Evolutionary conservation across 2,797 vertebrate genomes (phyloP), one percentile per base, ranked within the genome.

Genomic region (Pachyuromys duprasi): DNA sequence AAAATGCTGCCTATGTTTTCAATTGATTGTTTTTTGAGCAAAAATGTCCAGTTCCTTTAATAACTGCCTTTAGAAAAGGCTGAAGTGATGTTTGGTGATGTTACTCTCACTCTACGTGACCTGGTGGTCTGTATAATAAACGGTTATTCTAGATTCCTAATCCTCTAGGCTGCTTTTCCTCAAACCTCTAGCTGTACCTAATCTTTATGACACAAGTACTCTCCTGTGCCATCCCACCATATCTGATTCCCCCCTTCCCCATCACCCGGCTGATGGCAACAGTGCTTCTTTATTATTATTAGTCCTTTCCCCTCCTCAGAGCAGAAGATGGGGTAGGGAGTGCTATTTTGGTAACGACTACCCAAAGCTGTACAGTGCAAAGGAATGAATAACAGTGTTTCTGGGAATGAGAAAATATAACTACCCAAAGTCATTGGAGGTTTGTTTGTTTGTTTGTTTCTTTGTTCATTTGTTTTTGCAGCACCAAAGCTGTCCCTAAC

Each of bases 311-410:
- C 42, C 63, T 69, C 86, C 86, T 75, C 70, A 81, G 75, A 92
- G 60, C 80, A 92, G 91, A 97, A 97, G 88, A 75, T 78, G 33
- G 42, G 74, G 26, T 75, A 11, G 14, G 13, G 60, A 20, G 42
- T 91, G 89, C 96, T 90, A 74, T 33, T 90, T 49, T 83, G 42
- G 49, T 72, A 90, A 87, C 26, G 42, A 60, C 81, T 90, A 92
- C 81, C 31, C 17, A 39, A 60, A 60, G 67, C 15, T 76, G 57
- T 9, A 8, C 63, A 8, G 4, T 36, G 18, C 86, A 76, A 88
- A 94, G 87, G 24, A 93, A 87, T 87, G 24, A 95, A 62, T 90
- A 62, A n/a, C 65, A 26, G 79, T 72, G 65, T 53, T 63, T 18
- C 49, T 33, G 5, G 42, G 90, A 96, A 81, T 74, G 9, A 92